Base-by-base conservation (phyloP, 2,888 invertebrate genomes). In the Acrobasis consociella region DNA sequence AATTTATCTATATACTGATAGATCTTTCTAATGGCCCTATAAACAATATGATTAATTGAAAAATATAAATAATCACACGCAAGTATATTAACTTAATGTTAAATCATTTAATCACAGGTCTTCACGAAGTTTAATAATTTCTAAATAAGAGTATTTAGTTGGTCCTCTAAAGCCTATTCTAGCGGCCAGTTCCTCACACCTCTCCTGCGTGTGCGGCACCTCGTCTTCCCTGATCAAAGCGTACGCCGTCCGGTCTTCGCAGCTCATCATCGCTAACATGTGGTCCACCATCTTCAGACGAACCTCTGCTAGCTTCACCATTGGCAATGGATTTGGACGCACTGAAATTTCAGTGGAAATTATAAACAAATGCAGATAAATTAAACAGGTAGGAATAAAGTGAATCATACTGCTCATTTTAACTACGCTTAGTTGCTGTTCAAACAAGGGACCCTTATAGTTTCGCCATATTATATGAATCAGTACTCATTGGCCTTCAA, bases 261-360 rank as follows among this genome's bases (percentile, higher is more conserved):
- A 90, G 67, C 85, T 81, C 82, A 89, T 87, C 84, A 90, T 85
- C 39, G 81, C 89, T 58, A 90, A 67, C 66, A 75, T 79, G 15
- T 77, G 73, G 1, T 77, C 83, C 39, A 83, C 77, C 50, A 83
- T 67, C 71, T 89, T 90, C 74, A 90, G 73, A 39, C 88, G 77
- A 17, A 89, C 72, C 61, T 89, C 87, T 11, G 87, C 84, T 17
- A 82, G 75, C 64, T 79, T 84, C 65, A 88, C 67, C 52, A 76
- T 62, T 9, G 89, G 90, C 49, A 70, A 67, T 9, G 82, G 85
- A 60, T 75, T 65, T 13, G 87, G 87, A 7, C 83, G 78, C 31
- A 62, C 90, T 89, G 81, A 65, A 84, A 86, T 16, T 64, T 58
- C 31, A 65, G 51, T 61, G 39, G 59, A 63, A 63, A 31, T 31